Base-by-base conservation (phyloP, 2,113 vertebrate species). In the Rhinoderma darwinii region DNA sequence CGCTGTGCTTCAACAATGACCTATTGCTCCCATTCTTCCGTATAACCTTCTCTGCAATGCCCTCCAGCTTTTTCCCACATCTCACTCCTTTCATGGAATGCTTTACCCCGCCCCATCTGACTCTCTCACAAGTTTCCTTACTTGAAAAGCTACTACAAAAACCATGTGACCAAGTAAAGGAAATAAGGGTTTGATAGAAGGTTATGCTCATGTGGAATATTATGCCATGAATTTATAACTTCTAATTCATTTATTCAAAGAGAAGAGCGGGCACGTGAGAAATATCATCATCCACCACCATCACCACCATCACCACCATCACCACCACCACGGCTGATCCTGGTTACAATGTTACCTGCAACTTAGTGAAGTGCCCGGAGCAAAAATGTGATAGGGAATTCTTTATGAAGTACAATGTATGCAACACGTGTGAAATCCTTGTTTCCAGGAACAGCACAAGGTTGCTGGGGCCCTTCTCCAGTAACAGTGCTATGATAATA, bases 21-120 rank as follows among this genome's bases (percentile, higher is more conserved):
- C 66, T 22, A 70, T 70, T 70, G 66, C 66, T 70, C 66, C 22
- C 66, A 70, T 70, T 70, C 66, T 37, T 66, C 25, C 32, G 15
- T 70, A 18, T 37, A 70, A 70, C 66, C 66, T 70, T 70, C 66
- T 37, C 66, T 11, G 32, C 66, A 37, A 70, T 70, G 66, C 66
- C 66, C 66, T 70, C 66, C 4, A 70, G 66, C 47, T 56, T 79
- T 56, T 54, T 54, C 44, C 74, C 44, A 50, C 50, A 63, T 37
- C 39, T 20, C 22, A 8, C 32, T 39, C 59, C 30, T 37, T 37
- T 61, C 32, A 61, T 41, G 39, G 78, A 59, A 27, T 43, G 32
- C 63, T 35, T 9, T 68, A 68, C 63, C 63, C 35, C 63, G 63
- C 66, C 66, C 61, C 66, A 70, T 70, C 66, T 37, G 4, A 70